Evolutionary conservation across 2,797 vertebrate genomes (phyloP).

Genomic region (Gobionotothen gibberifrons): DNA sequence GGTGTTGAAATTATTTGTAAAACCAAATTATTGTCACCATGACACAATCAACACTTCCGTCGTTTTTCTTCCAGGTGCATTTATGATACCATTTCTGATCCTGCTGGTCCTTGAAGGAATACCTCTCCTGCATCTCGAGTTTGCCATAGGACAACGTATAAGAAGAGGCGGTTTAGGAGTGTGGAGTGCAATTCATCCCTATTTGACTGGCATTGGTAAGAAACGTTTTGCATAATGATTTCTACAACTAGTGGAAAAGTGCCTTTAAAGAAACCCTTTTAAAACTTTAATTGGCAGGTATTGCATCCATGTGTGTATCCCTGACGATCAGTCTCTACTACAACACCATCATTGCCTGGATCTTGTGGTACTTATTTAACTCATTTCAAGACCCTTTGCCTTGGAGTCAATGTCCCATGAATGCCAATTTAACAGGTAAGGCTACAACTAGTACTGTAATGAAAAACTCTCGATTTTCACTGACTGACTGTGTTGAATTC

Average conservation of each 20-base stretch:
- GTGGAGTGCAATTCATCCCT: conserved; percentile 89
- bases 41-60: neutral
- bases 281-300: conserved; percentile 75
- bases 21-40: neutral
- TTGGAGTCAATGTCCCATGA: conserved; percentile 88
- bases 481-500: neutral
- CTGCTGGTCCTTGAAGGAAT: conserved; percentile 91
- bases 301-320: conserved; percentile 90
- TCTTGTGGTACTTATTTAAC: conserved; percentile 96
- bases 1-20: neutral
- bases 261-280: neutral
- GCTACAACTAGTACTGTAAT: neutral
- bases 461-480: neutral
- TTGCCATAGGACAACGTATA: conserved; percentile 92
- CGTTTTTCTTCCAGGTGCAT: conserved; percentile 84
- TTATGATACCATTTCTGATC: conserved; percentile 95
- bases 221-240: conserved; percentile 4
- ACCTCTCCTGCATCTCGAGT: conserved; percentile 91
- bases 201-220: conserved; percentile 89
- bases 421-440: conserved; percentile 85
- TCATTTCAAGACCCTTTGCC: conserved; percentile 93
- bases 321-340: conserved; percentile 91
- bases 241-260: neutral
- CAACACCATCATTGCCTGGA: conserved; percentile 93
- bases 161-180: conserved; percentile 88